phyloP scores from a whole-genome alignment of 2,113 vertebrate genomes.

The Bujurquina vittata region DNA sequence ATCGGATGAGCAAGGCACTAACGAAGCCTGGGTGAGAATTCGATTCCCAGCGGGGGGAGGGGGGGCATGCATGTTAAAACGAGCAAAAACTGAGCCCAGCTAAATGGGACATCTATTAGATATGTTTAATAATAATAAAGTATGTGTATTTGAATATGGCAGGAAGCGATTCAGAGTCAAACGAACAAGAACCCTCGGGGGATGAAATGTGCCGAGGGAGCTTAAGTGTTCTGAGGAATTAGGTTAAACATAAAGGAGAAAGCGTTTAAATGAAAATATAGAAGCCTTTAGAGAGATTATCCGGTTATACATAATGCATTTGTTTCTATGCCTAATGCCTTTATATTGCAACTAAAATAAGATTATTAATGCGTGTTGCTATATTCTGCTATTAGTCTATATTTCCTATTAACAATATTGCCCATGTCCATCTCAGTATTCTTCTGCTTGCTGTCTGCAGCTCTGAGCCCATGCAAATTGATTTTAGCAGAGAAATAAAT shows the following conservation, averaged over 20 bases:
- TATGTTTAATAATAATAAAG: conserved; percentile 56
- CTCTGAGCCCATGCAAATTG: neutral
- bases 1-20: conserved; percentile 59
- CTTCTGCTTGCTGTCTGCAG: neutral
- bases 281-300: conserved; percentile 1
- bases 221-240: conserved; percentile 26
- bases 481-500: neutral
- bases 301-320: neutral
- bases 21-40: conserved; percentile 45
- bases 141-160: conserved; percentile 8
- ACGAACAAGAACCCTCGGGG: conserved; percentile 8
- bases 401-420: neutral
- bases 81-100: neutral
- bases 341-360: neutral
- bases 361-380: neutral
- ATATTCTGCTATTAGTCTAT: neutral
- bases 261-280: neutral
- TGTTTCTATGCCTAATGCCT: neutral
- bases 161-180: conserved; percentile 14
- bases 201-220: conserved; percentile 8
- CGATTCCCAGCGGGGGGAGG: conserved; percentile 36
- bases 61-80: conserved; percentile 22
- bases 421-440: neutral
- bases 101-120: conserved; percentile 43
- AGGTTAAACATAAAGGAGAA: conserved; percentile 24